Evolutionary conservation across 2,888 invertebrate species (phyloP), one percentile per base, ranked within the genome.

Genomic region (Orthosia incerta): DNA sequence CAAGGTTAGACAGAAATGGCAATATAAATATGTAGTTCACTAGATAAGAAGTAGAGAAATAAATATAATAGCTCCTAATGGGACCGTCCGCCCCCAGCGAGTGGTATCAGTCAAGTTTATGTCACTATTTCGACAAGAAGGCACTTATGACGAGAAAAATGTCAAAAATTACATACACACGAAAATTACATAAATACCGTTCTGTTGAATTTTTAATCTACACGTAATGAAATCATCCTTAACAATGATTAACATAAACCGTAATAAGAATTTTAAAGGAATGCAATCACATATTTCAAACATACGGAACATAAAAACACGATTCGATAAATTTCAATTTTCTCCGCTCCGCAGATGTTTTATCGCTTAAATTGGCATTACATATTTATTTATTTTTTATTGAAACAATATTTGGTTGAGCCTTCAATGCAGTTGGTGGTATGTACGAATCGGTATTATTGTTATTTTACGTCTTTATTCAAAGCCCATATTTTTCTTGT

Each of bases 291-390:
- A 69, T 64, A 39, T 74, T 64, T 63, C 61, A 71, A 76, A 60
- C 59, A 46, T 23, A 76, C 3, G 57, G 31, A n/a, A 70, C 74
- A 80, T 85, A 69, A 73, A 82, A 84, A 68, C 56, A 56, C 60
- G 63, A 76, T 81, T 69, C 59, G 71, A 71, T 81, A 71, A 48
- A 45, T 69, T 81, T 82, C 68, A 81, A 81, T 81, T 81, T 82
- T 59, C 61, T 74, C 18, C 60, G 50, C 68, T 75, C 71, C 71
- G 74, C 74, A 74, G 56, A 48, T 31, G 55, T 61, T 77, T 79
- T 86, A 86, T 84, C 76, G 85, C 66, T n/a, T n/a, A n/a, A n/a
- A 74, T 76, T 51, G 23, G 60, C 61, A 56, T 69, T 74, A 70
- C 48, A 53, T 56, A 45, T 26, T 63, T 62, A 69, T 74, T 51